A percentile compares a stretch with the other conserved stretches of the same genome.
Conservation (phyloP, 53 echinoderm and acorn worm genomes). For the Luidia sarsii region DNA sequence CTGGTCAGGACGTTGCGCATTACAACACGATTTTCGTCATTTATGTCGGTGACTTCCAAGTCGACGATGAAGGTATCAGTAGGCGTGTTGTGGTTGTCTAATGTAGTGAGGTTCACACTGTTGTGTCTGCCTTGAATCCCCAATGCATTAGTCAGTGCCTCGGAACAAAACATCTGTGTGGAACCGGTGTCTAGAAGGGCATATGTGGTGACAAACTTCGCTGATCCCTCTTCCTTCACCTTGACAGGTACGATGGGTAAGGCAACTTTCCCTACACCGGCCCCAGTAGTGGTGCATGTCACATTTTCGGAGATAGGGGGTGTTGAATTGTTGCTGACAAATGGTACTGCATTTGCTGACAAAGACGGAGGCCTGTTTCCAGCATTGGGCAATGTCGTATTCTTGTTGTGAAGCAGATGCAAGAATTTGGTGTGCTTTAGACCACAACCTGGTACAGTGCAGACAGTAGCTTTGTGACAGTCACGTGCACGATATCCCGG, state of each 20-base stretch:
- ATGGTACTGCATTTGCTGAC: neutral
- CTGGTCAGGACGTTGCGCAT: slow-evolving; percentile 44
- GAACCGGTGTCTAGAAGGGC: slow-evolving; percentile 43
- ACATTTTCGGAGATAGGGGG: neutral
- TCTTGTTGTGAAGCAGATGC: slow-evolving; percentile 24
- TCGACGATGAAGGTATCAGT: slow-evolving; percentile 10
- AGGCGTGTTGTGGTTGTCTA: slow-evolving; percentile 2
- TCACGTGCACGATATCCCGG: slow-evolving; percentile 39
- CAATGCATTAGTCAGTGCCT: slow-evolving; percentile 8
- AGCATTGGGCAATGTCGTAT: neutral
- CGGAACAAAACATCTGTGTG: slow-evolving; percentile 35
- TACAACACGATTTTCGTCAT: slow-evolving; percentile 23
- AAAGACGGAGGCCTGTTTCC: neutral
- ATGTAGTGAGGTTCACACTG: slow-evolving; percentile 47
- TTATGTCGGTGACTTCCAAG: slow-evolving; percentile 15
- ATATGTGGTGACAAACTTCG: slow-evolving; percentile 8
- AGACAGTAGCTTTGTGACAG: slow-evolving; percentile 32
- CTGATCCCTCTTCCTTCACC: slow-evolving; percentile 19
- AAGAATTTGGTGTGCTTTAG: slow-evolving; percentile 66
- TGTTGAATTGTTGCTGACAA: neutral
- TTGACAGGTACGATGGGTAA: slow-evolving; percentile 30
- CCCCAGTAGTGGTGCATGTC: slow-evolving; percentile 39
- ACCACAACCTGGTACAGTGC: slow-evolving; percentile 57
- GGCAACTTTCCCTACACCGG: slow-evolving; percentile 40
- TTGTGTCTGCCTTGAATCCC: slow-evolving; percentile 17